These are phyloP conservation scores for Motacilla tschutschensis DNA, from an alignment of 2,113 vertebrate genomes.

Conservation along the genomic window DNA sequence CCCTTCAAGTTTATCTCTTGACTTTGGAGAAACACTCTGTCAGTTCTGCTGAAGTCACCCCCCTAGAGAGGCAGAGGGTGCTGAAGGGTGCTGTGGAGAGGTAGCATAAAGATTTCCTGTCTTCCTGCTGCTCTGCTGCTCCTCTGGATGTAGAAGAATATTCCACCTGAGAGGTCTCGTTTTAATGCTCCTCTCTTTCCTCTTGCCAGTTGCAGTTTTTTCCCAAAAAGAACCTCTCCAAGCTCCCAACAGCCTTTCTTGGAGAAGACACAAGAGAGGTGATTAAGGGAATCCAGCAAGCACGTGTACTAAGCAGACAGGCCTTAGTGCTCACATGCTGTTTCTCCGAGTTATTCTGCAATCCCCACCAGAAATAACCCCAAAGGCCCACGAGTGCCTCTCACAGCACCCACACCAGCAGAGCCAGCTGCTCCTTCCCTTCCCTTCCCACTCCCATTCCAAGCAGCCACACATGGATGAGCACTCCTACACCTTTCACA, in stretches of 20 bases:
- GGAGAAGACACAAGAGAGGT: accelerated
- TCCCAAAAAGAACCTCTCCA: background rate
- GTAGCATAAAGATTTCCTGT: background rate
- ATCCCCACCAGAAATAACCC: background rate
- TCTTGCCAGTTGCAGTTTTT: background rate
- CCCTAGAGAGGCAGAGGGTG: background rate
- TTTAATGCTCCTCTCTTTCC: background rate
- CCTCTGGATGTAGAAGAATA: background rate
- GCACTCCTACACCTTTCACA: background rate
- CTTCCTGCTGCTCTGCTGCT: background rate
- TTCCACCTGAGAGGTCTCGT: background rate
- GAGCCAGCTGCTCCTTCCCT: background rate
- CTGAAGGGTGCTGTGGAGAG: background rate
- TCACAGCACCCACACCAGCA: background rate
- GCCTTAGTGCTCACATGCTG: accelerated
- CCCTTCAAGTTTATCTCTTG: background rate
- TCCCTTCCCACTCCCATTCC: background rate
- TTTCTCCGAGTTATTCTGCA: background rate
- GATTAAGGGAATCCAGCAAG: background rate
- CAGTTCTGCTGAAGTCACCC: background rate
- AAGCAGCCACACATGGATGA: accelerated
- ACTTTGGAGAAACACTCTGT: background rate
- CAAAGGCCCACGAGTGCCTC: background rate
- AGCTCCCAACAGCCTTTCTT: background rate
- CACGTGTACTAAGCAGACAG: background rate